Percentiles rank a stretch among this genome's conserved stretches.
phyloP scores from a whole-genome alignment of 2,888 invertebrate genomes.

The Lydus trimaculatus region DNA sequence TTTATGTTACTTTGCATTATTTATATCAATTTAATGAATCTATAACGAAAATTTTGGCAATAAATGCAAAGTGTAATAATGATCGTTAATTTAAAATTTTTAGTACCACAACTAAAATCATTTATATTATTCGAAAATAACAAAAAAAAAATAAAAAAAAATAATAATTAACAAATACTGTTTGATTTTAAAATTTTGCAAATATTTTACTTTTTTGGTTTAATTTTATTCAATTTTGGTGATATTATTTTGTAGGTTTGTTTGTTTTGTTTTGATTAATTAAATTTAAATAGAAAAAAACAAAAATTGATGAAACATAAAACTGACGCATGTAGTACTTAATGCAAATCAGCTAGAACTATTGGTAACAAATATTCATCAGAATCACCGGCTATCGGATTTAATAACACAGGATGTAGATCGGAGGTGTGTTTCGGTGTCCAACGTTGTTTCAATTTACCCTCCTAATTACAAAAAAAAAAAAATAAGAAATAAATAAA shows the following conservation, averaged over 20 bases:
- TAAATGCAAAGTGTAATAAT: conserved; percentile 3
- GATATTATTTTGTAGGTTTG: conserved; percentile 23
- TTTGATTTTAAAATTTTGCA: not conserved
- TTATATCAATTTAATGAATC: conserved; percentile 25
- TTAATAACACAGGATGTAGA: conserved; percentile 65
- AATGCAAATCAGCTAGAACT: conserved; percentile 63
- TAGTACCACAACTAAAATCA: conserved; percentile 20
- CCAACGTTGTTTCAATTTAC: conserved; percentile 66
- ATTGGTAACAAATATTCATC: conserved; percentile 68
- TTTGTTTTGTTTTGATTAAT: conserved; percentile 23
- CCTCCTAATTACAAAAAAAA: conserved; percentile 37
- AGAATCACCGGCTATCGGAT: conserved; percentile 64
- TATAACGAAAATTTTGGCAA: not conserved
- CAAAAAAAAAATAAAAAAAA: too few species aligned
- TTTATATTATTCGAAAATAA: not conserved
- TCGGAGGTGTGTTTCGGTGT: conserved; percentile 62
- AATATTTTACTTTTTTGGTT: not conserved
- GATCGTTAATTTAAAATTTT: conserved; percentile 16
- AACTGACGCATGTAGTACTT: conserved; percentile 34
- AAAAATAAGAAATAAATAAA: too few species aligned
- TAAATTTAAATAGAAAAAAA: conserved; percentile 15
- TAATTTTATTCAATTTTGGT: conserved; percentile 7
- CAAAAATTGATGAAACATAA: not conserved
- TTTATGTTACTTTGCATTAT: conserved; percentile 29
- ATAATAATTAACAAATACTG: conserved; percentile 8